Percentiles rank a stretch among this genome's conserved stretches.
Conservation (phyloP, 2,113 vertebrate genomes). For the Xiphophorus maculatus region DNA sequence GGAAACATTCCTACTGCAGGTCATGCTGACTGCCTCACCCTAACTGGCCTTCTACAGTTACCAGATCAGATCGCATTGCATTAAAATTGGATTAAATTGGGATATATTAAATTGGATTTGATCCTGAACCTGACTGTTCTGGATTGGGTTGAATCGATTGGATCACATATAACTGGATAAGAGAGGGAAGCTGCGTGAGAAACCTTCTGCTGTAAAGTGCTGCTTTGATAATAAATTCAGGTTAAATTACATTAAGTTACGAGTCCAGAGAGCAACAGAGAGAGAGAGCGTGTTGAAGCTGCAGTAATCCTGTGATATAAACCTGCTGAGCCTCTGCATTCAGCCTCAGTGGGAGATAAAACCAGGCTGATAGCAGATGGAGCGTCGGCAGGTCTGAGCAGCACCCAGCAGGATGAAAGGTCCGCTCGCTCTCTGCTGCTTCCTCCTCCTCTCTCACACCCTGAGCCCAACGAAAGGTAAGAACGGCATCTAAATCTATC, state of each 20-base stretch:
- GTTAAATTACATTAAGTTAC: neutral
- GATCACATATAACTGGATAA: neutral
- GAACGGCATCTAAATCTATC: conserved; percentile 3
- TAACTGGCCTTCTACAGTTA: neutral
- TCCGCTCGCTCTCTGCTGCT: conserved; percentile 55
- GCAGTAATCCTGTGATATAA: conserved; percentile 53
- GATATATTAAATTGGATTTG: neutral
- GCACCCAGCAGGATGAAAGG: conserved; percentile 65
- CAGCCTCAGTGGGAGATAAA: conserved; percentile 40
- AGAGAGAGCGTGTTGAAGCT: conserved; percentile 1
- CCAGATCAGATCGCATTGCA: neutral
- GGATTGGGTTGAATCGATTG: neutral
- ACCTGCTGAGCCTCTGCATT: neutral
- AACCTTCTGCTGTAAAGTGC: no score
- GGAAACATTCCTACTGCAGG: no score
- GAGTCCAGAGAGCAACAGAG: neutral
- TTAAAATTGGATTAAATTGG: neutral
- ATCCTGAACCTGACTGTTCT: neutral
- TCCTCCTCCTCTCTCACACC: conserved; percentile 58
- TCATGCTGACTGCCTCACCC: neutral
- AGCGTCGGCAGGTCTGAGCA: conserved; percentile 44
- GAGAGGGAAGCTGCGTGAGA: neutral
- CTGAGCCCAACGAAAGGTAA: conserved; percentile 64
- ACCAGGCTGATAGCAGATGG: conserved; percentile 55
- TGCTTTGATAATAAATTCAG: neutral